These are phyloP conservation scores for Oryzias sinensis DNA, from an alignment of 2,797 vertebrate genomes.

Conservation along the genomic window DNA sequence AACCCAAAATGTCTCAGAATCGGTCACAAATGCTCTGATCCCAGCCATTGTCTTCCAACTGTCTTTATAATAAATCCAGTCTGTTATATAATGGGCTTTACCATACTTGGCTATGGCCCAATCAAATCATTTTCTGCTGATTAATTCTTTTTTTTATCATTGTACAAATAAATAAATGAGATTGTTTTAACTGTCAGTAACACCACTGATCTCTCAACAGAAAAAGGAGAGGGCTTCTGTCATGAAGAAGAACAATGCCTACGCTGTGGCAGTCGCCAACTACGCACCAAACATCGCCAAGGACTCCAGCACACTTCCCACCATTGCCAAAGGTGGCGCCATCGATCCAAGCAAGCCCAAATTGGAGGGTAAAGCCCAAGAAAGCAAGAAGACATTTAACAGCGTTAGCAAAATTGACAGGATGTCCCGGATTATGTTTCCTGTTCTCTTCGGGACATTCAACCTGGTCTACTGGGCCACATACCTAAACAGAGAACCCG, in stretches of 20 bases:
- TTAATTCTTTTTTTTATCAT: slow-evolving; percentile 19
- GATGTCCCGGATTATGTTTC: slow-evolving; percentile 98
- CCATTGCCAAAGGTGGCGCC: slow-evolving; percentile 89
- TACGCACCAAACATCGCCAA: slow-evolving; percentile 95
- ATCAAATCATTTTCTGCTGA: neutral
- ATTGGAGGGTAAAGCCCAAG: slow-evolving; percentile 85
- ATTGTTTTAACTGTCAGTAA: slow-evolving; percentile 4
- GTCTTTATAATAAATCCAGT: too few species aligned
- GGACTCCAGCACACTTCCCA: slow-evolving; percentile 88
- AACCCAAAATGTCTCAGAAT: too few species aligned
- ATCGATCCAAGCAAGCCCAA: slow-evolving; percentile 86
- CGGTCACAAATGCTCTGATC: too few species aligned
- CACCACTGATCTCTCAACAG: slow-evolving; percentile 68
- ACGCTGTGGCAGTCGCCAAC: slow-evolving; percentile 96
- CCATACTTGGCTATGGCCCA: too few species aligned
- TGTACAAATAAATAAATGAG: neutral
- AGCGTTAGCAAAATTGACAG: slow-evolving; percentile 99
- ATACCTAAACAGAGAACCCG: slow-evolving; percentile 95
- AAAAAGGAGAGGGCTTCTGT: slow-evolving; percentile 96
- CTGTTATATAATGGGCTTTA: too few species aligned
- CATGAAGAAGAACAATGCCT: slow-evolving; percentile 97
- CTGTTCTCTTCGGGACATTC: slow-evolving; percentile 93
- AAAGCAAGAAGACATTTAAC: slow-evolving; percentile 98
- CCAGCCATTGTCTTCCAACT: too few species aligned
- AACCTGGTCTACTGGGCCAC: slow-evolving; percentile 99